Base-by-base conservation (phyloP, 2,113 vertebrate species). In the Amblyornis subalaris region DNA sequence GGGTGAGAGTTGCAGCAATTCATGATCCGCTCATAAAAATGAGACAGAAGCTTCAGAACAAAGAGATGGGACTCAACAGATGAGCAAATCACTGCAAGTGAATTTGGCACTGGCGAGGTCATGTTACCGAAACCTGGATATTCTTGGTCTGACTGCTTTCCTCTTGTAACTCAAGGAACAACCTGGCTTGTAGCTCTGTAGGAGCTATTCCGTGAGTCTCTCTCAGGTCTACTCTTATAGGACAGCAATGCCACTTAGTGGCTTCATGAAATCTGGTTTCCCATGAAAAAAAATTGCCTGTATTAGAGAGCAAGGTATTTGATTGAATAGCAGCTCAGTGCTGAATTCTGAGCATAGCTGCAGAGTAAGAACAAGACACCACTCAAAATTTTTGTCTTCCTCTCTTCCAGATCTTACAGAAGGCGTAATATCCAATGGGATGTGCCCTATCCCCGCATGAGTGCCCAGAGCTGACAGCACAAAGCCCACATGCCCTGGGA, bases 241-340 rank as follows among this genome's bases (percentile, higher is more conserved):
- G 72, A 81, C 79, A 93, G 77, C 72, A 91, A 81, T 95, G 94
- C 58, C 93, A 81, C 91, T 92, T 76, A 84, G 94, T 88, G 92
- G 93, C 38, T 81, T 89, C 6, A 26, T 17, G 44, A 85, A 90
- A 88, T 40, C 42, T 67, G 13, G 48, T 85, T 82, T 50, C 35
- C 70, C n/a, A 16, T 40, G 3, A 26, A 35, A 88, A 75, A 38
- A 31, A 22, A 4, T 1, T 24, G 16, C 26, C 45, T 8, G 3
- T 44, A 11, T 64, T 35, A 66, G 48, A 36, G 6, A 62, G 28
- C 18, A 36, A 70, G 14, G 4, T 18, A 20, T 24, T 87, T 1
- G 1, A 35, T 3, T 8, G 29, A 62, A n/a, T 2, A 79, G 26
- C 38, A 76, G 38, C 23, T 76, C 50, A 36, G 38, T 62, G 12